Percentiles rank a stretch among this genome's conserved stretches.
Conservation (phyloP, 2,797 vertebrate species). For the Streptopelia turtur region DNA sequence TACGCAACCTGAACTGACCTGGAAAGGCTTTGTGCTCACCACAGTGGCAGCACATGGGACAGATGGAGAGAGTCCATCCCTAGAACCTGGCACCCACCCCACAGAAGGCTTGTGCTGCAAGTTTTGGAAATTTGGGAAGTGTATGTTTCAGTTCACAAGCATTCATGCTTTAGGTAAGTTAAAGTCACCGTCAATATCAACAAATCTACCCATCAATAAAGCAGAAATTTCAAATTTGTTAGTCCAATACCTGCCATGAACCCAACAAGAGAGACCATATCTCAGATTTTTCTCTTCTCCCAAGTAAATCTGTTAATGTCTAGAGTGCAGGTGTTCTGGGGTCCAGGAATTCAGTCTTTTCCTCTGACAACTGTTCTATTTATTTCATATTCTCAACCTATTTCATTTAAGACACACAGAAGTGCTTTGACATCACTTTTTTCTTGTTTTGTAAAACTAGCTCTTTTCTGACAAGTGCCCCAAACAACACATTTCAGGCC, state of each 20-base stretch:
- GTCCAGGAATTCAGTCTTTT: neutral
- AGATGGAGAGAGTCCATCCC: neutral
- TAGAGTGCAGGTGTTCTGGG: neutral
- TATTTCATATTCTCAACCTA: neutral
- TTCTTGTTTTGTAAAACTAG: neutral
- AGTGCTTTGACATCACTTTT: neutral
- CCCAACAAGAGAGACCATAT: accelerated
- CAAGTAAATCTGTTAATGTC: neutral
- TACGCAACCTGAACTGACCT: accelerated
- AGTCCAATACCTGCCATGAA: neutral
- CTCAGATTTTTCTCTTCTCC: neutral
- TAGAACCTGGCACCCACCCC: accelerated
- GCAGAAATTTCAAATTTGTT: neutral
- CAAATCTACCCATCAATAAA: neutral
- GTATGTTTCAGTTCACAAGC: accelerated
- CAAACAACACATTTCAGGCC: neutral
- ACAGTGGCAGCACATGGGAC: accelerated
- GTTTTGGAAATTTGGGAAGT: neutral
- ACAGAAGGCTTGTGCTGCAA: neutral
- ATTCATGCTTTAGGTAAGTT: neutral
- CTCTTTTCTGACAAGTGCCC: neutral
- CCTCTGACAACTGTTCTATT: neutral
- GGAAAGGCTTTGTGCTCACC: neutral
- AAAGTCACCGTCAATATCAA: neutral
- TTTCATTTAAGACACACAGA: neutral